A percentile compares a stretch with the other conserved stretches of the same genome.
Evolutionary conservation across 2,113 vertebrate species (phyloP).

Genomic region (Mastomys coucha): DNA sequence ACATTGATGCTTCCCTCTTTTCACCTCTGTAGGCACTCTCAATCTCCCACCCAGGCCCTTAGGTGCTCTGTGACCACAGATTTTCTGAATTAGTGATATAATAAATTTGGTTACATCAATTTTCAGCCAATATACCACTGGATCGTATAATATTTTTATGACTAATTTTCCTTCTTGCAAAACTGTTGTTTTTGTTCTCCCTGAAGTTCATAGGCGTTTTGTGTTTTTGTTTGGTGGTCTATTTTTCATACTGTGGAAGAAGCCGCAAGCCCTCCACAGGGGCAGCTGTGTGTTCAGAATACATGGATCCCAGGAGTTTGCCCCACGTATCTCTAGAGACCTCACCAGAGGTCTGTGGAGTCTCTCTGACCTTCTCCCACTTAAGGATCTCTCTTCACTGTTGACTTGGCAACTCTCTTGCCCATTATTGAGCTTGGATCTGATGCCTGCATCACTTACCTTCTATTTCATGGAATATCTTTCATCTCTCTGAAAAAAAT

Average conservation of each 20-base stretch:
- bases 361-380: not conserved
- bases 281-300: not conserved
- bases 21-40: not conserved
- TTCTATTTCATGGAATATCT: not conserved
- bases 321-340: not conserved
- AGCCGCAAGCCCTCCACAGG: not conserved
- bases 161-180: not conserved
- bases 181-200: not conserved
- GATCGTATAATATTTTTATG: not conserved
- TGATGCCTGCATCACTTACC: not conserved
- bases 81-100: not conserved
- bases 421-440: not conserved
- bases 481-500: not conserved
- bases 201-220: not conserved
- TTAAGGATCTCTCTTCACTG: not conserved
- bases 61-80: not conserved
- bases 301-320: not conserved
- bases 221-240: not conserved
- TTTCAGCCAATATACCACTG: not conserved
- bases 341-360: too few species aligned
- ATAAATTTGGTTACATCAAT: not conserved
- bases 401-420: not conserved
- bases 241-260: not conserved
- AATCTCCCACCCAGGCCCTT: not conserved
- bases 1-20: not conserved